Percentiles rank a stretch among this genome's conserved stretches.
These are phyloP conservation scores for Syndactyla subalaris DNA, from an alignment of 2,797 vertebrate species.

Conservation along the genomic window DNA sequence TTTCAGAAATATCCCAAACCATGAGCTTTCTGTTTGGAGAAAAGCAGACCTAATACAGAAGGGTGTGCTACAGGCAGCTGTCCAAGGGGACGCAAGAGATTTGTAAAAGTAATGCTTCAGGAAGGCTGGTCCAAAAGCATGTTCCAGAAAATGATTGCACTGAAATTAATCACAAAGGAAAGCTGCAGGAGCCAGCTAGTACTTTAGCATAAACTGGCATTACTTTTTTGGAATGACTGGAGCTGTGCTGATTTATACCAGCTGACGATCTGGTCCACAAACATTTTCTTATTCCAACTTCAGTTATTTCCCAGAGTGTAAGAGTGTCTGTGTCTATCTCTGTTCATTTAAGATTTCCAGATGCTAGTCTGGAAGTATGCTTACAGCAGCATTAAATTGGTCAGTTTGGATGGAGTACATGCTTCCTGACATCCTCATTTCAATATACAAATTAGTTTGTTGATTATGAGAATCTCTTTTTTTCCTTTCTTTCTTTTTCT, in stretches of 20 bases:
- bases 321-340: constrained; percentile 50
- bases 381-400: constrained; percentile 38
- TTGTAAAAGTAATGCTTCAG: constrained; percentile 52
- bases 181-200: constrained; percentile 50
- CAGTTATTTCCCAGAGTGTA: constrained; percentile 44
- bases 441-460: background rate
- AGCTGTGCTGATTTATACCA: constrained; percentile 51
- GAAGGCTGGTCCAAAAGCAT: constrained; percentile 42
- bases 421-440: constrained; percentile 40
- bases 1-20: background rate
- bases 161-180: constrained; percentile 63
- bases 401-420: constrained; percentile 30
- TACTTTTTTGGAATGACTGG: constrained; percentile 32
- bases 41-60: constrained; percentile 41
- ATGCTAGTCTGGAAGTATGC: constrained; percentile 43
- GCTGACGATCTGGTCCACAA: constrained; percentile 54
- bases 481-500: no score
- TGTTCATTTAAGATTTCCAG: constrained; percentile 61
- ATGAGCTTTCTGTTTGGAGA: constrained; percentile 9
- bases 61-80: constrained; percentile 44
- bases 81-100: constrained; percentile 47
- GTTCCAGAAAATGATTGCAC: constrained; percentile 47
- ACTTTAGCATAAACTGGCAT: constrained; percentile 52
- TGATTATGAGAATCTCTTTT: background rate
- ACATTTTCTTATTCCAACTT: constrained; percentile 32